phyloP scores from a whole-genome alignment of 2,888 invertebrate genomes.

The Leptura quadrifasciata region DNA sequence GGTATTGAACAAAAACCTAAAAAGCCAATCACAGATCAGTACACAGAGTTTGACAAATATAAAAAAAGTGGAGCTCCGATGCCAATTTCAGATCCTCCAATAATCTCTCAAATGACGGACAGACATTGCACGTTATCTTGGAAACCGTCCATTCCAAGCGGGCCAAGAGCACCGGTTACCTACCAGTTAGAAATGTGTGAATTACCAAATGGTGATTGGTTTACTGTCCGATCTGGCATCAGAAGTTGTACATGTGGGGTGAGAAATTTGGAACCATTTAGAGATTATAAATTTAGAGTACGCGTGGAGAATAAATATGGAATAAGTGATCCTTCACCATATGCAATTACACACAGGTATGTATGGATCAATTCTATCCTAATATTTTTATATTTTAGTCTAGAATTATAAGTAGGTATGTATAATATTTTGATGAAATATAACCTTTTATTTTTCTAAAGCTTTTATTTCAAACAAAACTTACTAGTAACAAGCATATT shows the following conservation, averaged over 20 bases:
- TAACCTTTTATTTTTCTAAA: too few relatives aligned
- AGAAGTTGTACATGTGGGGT: slow-evolving; percentile 94
- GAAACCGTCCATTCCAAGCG: slow-evolving; percentile 93
- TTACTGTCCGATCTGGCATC: slow-evolving; percentile 88
- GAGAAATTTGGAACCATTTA: slow-evolving; percentile 91
- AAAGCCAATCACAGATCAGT: slow-evolving; percentile 85
- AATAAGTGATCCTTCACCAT: slow-evolving; percentile 96
- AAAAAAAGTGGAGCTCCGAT: slow-evolving; percentile 89
- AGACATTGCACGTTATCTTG: slow-evolving; percentile 92
- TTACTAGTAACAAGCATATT: too few relatives aligned
- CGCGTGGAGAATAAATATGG: slow-evolving; percentile 98
- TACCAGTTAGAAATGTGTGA: slow-evolving; percentile 97
- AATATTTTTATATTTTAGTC: not conserved
- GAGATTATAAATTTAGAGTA: slow-evolving; percentile 96
- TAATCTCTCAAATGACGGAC: slow-evolving; percentile 94
- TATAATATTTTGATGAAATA: not conserved
- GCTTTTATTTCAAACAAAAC: too few relatives aligned
- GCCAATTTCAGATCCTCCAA: slow-evolving; percentile 92
- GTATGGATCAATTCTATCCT: slow-evolving; percentile 5
- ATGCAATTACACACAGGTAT: slow-evolving; percentile 84
- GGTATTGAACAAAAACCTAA: slow-evolving; percentile 80
- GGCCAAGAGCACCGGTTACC: slow-evolving; percentile 91
- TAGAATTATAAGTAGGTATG: not conserved
- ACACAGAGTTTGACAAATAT: slow-evolving; percentile 89
- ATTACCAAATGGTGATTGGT: slow-evolving; percentile 94